Conservation (phyloP, 2,797 vertebrate genomes). For the Phrynocephalus forsythii region DNA sequence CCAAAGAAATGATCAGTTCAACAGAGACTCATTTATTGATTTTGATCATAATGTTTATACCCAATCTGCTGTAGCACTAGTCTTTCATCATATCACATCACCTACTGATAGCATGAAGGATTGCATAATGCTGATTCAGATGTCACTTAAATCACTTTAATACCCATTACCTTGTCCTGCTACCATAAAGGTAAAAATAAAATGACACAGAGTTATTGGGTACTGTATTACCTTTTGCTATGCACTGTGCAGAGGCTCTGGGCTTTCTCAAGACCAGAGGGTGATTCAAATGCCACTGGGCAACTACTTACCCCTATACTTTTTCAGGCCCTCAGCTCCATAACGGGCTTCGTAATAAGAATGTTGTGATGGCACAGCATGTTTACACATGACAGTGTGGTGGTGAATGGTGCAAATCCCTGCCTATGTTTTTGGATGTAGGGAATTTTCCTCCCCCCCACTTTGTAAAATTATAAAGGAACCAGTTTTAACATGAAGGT, state of each 20-base stretch:
- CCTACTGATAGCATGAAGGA: background rate
- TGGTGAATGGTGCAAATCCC: too few relatives aligned
- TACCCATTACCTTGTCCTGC: background rate
- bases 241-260: background rate
- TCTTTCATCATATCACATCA: too few relatives aligned
- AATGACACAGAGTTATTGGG: too few relatives aligned
- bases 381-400: too few relatives aligned
- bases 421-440: slow-evolving; percentile 22
- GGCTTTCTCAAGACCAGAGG: too few relatives aligned
- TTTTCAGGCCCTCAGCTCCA: slow-evolving; percentile 40
- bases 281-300: background rate
- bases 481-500: slow-evolving; percentile 33
- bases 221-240: background rate
- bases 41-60: too few relatives aligned
- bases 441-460: slow-evolving; percentile 43
- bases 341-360: slow-evolving; percentile 48
- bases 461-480: slow-evolving; percentile 6
- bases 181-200: background rate
- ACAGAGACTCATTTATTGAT: too few relatives aligned
- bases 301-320: background rate
- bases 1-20: too few relatives aligned
- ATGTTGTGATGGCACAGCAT: background rate
- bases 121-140: background rate
- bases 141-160: background rate
- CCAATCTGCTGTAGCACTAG: too few relatives aligned